Evolutionary conservation across 2,888 invertebrate species (phyloP), one percentile per base, ranked within the genome.

Genomic region (Parnassius smintheus): DNA sequence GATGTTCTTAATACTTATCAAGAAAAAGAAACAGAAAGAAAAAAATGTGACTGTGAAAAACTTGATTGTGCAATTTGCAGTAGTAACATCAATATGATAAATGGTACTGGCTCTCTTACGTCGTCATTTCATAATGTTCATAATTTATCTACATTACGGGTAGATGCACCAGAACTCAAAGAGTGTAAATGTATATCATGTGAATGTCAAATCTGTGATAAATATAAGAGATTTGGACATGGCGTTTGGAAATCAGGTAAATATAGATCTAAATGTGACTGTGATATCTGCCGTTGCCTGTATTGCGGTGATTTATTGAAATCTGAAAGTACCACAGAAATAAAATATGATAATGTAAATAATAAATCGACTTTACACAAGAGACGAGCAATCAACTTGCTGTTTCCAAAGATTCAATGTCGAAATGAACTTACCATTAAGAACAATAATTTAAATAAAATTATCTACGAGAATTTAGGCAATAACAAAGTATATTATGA

Each of bases 291-390:
- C 41, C 57, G 50, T 18, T 59, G 63, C 11, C 35, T 63, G 7
- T 56, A 59, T 42, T 63, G 63, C 51, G 41, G 25, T 22, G 51
- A 50, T 9, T n/a, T 56, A 4, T n/a, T 56, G 22, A n/a, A 63
- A n/a, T 2, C 55, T 41, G 65, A 62, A 66, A 67, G 18, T 65
- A 65, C 13, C 65, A 76, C 59, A 71, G 74, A 11, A 70, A 25
- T 42, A 12, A 42, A 59, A 11, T 22, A 11, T 11, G 50, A n/a
- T 13, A 22, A 45, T 9, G 11, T 45, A 12, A 41, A 46, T 1
- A 41, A 42, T 18, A 45, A 50, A 50, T 45, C 54, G 12, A 49
- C 48, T 9, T 50, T 54, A n/a, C 55, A 50, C 10, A 50, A 22
- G 25, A 42, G 55, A 22, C 49, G 50, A 46, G 51, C 50, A 1